Base-by-base conservation (phyloP, 37 sponge, comb jelly and placozoan genomes). In the Amphimedon queenslandica region DNA sequence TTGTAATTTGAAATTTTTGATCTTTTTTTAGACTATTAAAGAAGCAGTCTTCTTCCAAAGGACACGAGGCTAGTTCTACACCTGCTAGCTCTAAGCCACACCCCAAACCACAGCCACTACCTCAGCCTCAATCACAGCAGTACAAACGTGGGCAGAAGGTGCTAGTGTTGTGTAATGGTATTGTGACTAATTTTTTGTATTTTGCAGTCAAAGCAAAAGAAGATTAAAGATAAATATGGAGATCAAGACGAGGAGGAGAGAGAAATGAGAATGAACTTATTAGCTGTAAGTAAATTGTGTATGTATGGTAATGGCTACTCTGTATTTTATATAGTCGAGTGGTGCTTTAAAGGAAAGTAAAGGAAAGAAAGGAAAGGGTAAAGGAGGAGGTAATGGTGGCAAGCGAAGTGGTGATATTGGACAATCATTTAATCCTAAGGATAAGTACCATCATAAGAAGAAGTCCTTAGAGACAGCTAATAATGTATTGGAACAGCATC, bases 221-320 rank as follows among this genome's bases (percentile, higher is more conserved):
- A 92, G 36, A 56, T 42, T 30, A 34, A 57, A 55, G 83, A 95
- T 37, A 89, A 84, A 78, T 94, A 98, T 63, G 78, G 68, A 28
- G 95, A 95, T 67, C 95, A 95, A 33, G 96, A 95, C 71, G 93
- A 98, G 53, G 96, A 95, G 23, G 99, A 96, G 34, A 72, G 82
- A 30, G 39, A 75, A 66, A 55, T 82, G 41, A 79, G 65, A 32
- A 88, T 92, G 92, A 68, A 90, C 0, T 32, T 87, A 29, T 63
- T 94, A 37, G 85, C 73, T 39, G 89, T 92, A 80, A 56, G 80
- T 2, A 23, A 16, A 36, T 5, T 61, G 47, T 36, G 10, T 51
- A 47, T 18, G 53, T 47, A 8, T 47, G 53, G 53, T 47, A 47
- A 47, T 47, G 53, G 13, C 13, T 25, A 73, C 13, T 20, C 4